These are phyloP conservation scores for Myotis planiceps DNA, from an alignment of 2,797 vertebrate genomes.

Conservation along the genomic window DNA sequence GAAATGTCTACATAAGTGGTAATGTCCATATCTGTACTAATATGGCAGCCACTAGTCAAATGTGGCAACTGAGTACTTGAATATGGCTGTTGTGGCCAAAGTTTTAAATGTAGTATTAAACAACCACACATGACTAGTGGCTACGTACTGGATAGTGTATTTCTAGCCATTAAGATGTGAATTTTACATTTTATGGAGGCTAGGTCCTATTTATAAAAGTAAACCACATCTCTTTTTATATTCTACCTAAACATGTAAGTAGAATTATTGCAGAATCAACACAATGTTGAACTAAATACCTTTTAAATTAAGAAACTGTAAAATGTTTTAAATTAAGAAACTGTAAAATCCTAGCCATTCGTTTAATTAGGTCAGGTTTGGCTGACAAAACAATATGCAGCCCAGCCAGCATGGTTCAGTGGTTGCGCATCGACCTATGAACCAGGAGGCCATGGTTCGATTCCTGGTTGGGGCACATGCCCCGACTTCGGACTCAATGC, in stretches of 20 bases:
- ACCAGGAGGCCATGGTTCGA: too few relatives aligned
- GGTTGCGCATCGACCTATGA: too few relatives aligned
- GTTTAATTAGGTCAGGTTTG: background rate
- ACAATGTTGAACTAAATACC: background rate
- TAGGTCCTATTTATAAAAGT: slow-evolving; percentile 9
- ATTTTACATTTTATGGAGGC: background rate
- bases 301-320: slow-evolving; percentile 47
- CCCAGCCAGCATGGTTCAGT: too few relatives aligned
- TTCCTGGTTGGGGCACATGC: too few relatives aligned
- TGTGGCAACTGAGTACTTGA: background rate
- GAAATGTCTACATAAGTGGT: background rate
- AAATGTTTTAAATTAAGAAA: slow-evolving; percentile 52
- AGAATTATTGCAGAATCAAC: slow-evolving; percentile 17
- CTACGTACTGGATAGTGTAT: background rate
- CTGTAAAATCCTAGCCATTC: background rate
- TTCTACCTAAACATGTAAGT: background rate
- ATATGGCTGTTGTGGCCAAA: background rate
- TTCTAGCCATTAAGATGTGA: background rate
- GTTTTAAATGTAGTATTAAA: slow-evolving; percentile 23
- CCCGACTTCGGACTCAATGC: too few relatives aligned
- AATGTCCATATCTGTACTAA: background rate
- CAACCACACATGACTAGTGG: background rate
- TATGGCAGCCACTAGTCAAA: background rate
- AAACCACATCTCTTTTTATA: background rate
- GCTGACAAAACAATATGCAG: background rate